Conservation (phyloP, 1,140 invertebrate species). For the Bradynema listronoti region DNA sequence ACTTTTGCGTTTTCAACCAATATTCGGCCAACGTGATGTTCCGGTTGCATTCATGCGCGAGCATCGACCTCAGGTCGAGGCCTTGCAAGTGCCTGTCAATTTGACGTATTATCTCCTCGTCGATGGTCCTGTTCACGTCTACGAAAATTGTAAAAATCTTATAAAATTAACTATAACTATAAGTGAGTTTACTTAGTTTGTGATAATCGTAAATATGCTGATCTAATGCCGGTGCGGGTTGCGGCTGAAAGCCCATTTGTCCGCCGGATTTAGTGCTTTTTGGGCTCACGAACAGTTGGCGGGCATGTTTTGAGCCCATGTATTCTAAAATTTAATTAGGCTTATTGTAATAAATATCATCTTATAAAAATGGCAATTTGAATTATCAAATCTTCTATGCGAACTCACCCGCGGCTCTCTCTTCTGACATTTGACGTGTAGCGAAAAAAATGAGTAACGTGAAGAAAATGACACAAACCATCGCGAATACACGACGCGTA, state of each 20-base stretch:
- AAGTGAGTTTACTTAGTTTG: no score
- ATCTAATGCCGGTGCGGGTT: conserved; percentile 23
- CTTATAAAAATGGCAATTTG: conserved; percentile 1
- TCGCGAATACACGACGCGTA: conserved; percentile 32
- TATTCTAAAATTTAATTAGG: no score
- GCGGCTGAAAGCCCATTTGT: conserved; percentile 40
- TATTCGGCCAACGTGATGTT: conserved; percentile 47
- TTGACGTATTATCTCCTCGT: conserved; percentile 40
- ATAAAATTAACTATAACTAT: no score
- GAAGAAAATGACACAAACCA: conserved; percentile 40
- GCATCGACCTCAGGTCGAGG: conserved; percentile 28
- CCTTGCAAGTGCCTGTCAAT: conserved; percentile 33
- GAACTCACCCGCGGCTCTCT: neutral
- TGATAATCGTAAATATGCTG: conserved; percentile 13
- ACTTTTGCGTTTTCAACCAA: conserved; percentile 50
- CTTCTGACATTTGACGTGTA: conserved; percentile 17
- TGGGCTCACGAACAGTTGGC: neutral
- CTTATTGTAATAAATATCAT: no score
- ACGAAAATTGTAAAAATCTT: conserved; percentile 12
- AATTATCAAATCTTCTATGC: neutral
- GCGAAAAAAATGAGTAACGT: conserved; percentile 41
- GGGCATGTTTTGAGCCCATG: no score
- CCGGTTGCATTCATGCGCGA: conserved; percentile 28
- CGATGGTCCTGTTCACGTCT: conserved; percentile 37
- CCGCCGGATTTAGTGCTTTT: conserved; percentile 30